Conservation (phyloP, 2,797 vertebrate genomes). For the Sparus aurata region DNA sequence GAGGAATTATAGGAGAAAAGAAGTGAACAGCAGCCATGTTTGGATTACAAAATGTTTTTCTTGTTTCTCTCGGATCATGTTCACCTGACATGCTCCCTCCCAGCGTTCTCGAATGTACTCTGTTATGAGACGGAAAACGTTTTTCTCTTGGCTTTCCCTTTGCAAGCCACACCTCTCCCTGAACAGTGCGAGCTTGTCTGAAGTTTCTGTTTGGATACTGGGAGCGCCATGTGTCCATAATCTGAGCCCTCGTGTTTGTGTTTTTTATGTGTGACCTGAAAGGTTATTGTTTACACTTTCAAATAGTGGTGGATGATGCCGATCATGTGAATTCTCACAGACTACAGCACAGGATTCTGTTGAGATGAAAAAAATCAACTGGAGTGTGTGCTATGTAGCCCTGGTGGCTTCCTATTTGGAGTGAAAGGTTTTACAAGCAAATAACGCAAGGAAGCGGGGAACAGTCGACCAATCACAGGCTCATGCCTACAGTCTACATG, state of each 20-base stretch:
- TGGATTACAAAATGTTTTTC: background rate
- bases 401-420: background rate
- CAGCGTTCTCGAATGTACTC: background rate
- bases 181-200: constrained; percentile 33
- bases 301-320: constrained; percentile 13
- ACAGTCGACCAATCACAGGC: too few species aligned
- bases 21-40: constrained; percentile 11
- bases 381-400: background rate
- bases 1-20: background rate
- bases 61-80: constrained; percentile 6
- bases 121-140: constrained; percentile 15
- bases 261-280: constrained; percentile 27
- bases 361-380: background rate
- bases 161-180: constrained; percentile 16
- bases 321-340: constrained; percentile 20
- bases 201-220: constrained; percentile 62
- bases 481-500: too few species aligned
- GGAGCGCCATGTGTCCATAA: constrained; percentile 38
- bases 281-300: constrained; percentile 29
- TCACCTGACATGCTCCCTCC: background rate
- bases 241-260: constrained; percentile 45
- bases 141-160: constrained; percentile 33
- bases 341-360: background rate
- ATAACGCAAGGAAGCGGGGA: too few species aligned
- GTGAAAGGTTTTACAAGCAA: background rate